phyloP scores from a whole-genome alignment of 2,113 vertebrate genomes.

The Beaufortia kweichowensis region DNA sequence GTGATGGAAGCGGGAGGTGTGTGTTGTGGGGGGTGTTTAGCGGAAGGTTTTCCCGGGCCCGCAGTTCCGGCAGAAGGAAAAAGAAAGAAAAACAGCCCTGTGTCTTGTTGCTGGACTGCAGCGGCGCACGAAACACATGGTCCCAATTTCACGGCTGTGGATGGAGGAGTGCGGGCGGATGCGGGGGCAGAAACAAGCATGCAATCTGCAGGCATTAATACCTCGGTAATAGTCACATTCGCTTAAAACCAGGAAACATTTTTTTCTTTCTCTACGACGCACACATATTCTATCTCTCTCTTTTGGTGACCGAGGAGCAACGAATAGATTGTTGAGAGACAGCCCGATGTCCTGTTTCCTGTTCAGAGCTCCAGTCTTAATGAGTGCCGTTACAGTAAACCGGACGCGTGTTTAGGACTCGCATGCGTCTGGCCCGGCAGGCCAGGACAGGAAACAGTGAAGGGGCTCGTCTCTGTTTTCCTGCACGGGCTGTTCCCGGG shows the following conservation, averaged over 20 bases:
- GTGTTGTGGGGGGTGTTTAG: constrained; percentile 33
- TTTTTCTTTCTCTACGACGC: constrained; percentile 20
- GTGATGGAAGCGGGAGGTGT: background rate
- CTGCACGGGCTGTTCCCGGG: constrained; percentile 25
- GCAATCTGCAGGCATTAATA: constrained; percentile 67
- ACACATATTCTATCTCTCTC: constrained; percentile 43
- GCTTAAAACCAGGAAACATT: constrained; percentile 59
- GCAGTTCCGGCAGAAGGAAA: constrained; percentile 57
- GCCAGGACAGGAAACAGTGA: constrained; percentile 44
- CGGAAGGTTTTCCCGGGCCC: constrained; percentile 39
- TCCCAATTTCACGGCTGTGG: constrained; percentile 74
- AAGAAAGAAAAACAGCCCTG: constrained; percentile 56
- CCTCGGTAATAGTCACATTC: constrained; percentile 63
- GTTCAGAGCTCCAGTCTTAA: constrained; percentile 39
- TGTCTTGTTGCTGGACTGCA: constrained; percentile 55
- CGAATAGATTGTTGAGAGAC: constrained; percentile 42
- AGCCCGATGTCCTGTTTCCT: constrained; percentile 40
- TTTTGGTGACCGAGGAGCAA: constrained; percentile 26
- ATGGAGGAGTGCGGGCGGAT: constrained; percentile 60
- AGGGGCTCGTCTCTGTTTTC: constrained; percentile 27
- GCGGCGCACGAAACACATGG: constrained; percentile 67
- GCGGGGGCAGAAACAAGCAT: constrained; percentile 61
- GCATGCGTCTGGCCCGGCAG: constrained; percentile 32
- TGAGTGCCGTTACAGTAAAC: constrained; percentile 53
- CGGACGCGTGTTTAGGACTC: constrained; percentile 26